Evolutionary conservation across 64 coral and sea anemone genomes (phyloP).

Genomic region (Porites lutea): DNA sequence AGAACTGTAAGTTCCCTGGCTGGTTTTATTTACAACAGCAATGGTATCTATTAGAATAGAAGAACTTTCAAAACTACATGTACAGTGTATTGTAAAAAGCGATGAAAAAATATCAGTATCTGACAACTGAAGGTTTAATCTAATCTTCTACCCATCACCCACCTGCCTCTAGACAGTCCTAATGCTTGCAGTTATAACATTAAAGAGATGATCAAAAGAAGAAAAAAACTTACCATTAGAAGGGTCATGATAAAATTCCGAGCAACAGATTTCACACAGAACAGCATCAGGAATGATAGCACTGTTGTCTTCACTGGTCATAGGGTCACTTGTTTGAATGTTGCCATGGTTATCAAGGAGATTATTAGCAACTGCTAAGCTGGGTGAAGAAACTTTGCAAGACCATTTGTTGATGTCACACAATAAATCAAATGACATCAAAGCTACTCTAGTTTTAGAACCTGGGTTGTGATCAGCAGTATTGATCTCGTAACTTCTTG

Average conservation of each 20-base stretch:
- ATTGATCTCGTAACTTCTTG: neutral
- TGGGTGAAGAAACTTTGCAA: neutral
- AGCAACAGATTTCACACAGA: conserved; percentile 38
- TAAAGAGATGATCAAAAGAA: neutral
- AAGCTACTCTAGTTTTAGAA: neutral
- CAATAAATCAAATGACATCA: conserved; percentile 47
- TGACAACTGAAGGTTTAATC: no score
- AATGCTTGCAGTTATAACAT: neutral
- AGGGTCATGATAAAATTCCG: conserved; percentile 14
- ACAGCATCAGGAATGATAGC: neutral
- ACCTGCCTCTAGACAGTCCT: no score
- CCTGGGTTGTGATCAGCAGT: neutral
- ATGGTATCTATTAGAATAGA: no score
- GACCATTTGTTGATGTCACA: conserved; percentile 18
- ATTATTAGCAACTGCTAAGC: neutral
- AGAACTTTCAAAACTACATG: no score
- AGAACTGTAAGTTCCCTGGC: no score
- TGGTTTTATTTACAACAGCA: no score
- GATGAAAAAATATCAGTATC: no score
- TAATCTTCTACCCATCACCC: no score
- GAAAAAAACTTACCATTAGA: conserved; percentile 1
- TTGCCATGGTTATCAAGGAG: neutral
- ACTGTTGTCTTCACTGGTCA: neutral
- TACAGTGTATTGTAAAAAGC: no score
- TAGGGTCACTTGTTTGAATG: neutral